Evolutionary conservation across 2,888 invertebrate species (phyloP).

Genomic region (Paralinhomoeus sp.): DNA sequence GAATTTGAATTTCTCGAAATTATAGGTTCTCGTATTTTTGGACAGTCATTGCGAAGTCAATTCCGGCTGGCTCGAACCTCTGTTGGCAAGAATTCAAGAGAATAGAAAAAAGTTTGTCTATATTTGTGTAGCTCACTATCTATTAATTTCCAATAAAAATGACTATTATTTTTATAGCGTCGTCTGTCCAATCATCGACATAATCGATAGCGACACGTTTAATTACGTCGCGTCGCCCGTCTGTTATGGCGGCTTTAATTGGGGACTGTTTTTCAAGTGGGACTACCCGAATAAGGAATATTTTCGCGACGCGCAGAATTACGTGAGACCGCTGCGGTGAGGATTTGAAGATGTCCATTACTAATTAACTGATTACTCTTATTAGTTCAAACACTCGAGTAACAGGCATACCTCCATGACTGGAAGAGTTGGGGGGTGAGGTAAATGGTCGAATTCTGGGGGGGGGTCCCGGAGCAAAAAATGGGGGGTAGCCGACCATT

Average conservation of each 20-base stretch:
- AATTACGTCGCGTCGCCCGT: constrained; percentile 66
- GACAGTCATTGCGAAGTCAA: constrained; percentile 94
- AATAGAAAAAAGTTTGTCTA: constrained; percentile 22
- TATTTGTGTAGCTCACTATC: neutral
- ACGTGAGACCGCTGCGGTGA: constrained; percentile 55
- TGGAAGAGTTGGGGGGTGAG: no score
- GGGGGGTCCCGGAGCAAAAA: no score
- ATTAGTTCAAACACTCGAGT: no score
- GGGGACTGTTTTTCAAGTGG: constrained; percentile 90
- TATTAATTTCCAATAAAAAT: neutral
- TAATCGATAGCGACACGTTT: constrained; percentile 81
- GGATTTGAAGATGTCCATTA: no score
- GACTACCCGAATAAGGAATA: constrained; percentile 54
- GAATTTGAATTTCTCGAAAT: no score
- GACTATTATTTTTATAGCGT: constrained; percentile 26
- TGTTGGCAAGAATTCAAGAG: constrained; percentile 47
- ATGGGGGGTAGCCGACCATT: no score
- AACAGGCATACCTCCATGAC: no score
- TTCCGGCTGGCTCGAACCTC: constrained; percentile 61
- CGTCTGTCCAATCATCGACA: constrained; percentile 69
- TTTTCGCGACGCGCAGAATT: constrained; percentile 41
- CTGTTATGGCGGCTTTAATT: constrained; percentile 85
- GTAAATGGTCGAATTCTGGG: no score
- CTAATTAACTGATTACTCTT: no score
- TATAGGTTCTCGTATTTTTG: constrained; percentile 58